phyloP scores from a whole-genome alignment of 2,888 invertebrate genomes.

The Drosophila aldrichi region DNA sequence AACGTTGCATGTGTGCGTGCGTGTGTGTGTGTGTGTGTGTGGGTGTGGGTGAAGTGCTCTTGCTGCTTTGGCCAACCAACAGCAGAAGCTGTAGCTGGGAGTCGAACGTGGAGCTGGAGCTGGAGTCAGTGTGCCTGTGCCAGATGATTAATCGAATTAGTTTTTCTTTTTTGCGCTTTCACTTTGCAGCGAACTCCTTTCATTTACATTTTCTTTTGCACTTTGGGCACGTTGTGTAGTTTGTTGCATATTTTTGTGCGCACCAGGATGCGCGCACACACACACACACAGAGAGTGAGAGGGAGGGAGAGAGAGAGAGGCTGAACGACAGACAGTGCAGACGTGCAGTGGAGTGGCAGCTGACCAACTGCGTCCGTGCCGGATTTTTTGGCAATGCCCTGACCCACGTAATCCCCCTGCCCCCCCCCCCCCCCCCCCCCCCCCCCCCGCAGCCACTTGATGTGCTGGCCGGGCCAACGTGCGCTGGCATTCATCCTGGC shows the following conservation, averaged over 20 bases:
- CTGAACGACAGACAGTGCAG: slow-evolving; percentile 28
- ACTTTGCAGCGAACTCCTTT: slow-evolving; percentile 64
- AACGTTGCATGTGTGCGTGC: slow-evolving; percentile 41
- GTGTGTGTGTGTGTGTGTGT: slow-evolving; percentile 21
- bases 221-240: slow-evolving; percentile 57
- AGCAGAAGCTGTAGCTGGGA: slow-evolving; percentile 19
- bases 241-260: slow-evolving; percentile 75
- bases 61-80: slow-evolving; percentile 56
- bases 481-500: slow-evolving; percentile 60
- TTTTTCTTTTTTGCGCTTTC: slow-evolving; percentile 66
- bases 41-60: slow-evolving; percentile 31
- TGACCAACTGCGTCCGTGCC: slow-evolving; percentile 77
- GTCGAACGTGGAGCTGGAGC: background rate
- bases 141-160: slow-evolving; percentile 80
- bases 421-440: background rate
- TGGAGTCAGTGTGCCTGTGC: slow-evolving; percentile 35
- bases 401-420: slow-evolving; percentile 25
- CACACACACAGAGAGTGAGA: slow-evolving; percentile 28
- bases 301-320: slow-evolving; percentile 2
- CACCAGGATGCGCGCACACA: slow-evolving; percentile 43
- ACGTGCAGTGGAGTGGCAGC: slow-evolving; percentile 62
- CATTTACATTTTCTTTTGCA: slow-evolving; percentile 81
- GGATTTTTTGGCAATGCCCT: slow-evolving; percentile 65
- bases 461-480: slow-evolving; percentile 29
- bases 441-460: background rate